phyloP scores from a whole-genome alignment of 2,113 vertebrate genomes.

The Perognathus longimembris region DNA sequence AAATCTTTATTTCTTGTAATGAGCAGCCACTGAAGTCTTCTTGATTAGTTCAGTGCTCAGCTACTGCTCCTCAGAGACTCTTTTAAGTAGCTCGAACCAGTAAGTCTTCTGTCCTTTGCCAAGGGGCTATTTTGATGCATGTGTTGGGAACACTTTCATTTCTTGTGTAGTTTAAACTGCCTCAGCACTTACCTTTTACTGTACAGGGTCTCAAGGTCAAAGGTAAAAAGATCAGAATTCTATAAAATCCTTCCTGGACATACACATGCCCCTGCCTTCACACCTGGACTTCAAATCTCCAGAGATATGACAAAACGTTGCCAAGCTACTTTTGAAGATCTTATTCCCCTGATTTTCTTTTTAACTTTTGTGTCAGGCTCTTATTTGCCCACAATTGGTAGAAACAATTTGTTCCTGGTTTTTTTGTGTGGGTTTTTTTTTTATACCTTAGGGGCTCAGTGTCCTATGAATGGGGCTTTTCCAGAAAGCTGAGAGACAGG shows the following conservation, averaged over 20 bases:
- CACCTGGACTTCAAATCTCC: neutral
- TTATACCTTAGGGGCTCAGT: neutral
- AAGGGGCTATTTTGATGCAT: neutral
- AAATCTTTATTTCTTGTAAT: neutral
- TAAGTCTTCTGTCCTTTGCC: neutral
- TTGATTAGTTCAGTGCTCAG: neutral
- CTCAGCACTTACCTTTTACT: neutral
- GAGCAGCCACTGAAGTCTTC: neutral
- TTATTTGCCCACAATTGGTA: neutral
- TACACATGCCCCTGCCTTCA: neutral
- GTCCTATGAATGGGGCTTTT: neutral
- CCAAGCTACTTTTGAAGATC: neutral
- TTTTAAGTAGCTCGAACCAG: neutral
- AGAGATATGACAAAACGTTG: neutral
- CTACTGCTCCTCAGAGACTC: neutral
- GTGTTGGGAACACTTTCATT: neutral
- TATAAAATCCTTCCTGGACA: neutral
- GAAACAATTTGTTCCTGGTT: neutral
- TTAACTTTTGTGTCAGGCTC: neutral
- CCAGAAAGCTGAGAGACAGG: neutral
- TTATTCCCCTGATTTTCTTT: neutral
- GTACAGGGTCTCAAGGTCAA: neutral
- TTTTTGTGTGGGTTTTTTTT: neutral
- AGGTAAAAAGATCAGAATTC: neutral
- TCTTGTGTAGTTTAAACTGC: neutral